Conservation (phyloP, 2,113 vertebrate species). For the Ondatra zibethicus region DNA sequence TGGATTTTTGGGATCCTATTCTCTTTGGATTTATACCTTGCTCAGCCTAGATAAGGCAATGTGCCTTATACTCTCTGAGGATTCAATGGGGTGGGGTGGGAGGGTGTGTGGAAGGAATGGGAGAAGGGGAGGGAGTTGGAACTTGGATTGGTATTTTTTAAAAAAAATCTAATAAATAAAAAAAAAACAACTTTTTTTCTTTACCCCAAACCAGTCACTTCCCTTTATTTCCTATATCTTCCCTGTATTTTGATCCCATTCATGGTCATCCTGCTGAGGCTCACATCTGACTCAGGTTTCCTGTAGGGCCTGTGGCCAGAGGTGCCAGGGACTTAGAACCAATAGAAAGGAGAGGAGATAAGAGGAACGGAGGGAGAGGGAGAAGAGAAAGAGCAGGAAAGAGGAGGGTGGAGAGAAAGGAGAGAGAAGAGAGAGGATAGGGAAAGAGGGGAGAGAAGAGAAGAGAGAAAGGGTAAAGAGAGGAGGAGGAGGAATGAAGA, state of each 20-base stretch:
- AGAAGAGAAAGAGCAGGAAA: background rate
- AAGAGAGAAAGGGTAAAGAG: background rate
- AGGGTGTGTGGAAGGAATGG: no score
- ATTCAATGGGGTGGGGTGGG: no score
- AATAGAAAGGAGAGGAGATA: background rate
- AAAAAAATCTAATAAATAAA: background rate
- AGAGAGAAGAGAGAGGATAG: background rate
- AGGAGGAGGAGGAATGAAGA: no score
- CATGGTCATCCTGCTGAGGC: background rate
- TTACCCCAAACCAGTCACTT: background rate
- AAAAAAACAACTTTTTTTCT: background rate
- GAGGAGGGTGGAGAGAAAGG: background rate
- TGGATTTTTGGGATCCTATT: no score
- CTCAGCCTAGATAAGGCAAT: no score
- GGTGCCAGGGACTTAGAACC: background rate
- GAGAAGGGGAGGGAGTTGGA: no score
- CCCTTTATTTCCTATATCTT: conserved; percentile 28
- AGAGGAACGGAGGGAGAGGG: background rate
- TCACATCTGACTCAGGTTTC: background rate
- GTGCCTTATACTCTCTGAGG: no score
- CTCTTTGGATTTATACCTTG: no score
- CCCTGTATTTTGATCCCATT: background rate
- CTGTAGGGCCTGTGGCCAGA: background rate
- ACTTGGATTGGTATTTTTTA: no score
- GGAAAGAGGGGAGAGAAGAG: background rate